These are phyloP conservation scores for Paramuricea clavata DNA, from an alignment of 92 coral and sea anemone species.

Conservation along the genomic window DNA sequence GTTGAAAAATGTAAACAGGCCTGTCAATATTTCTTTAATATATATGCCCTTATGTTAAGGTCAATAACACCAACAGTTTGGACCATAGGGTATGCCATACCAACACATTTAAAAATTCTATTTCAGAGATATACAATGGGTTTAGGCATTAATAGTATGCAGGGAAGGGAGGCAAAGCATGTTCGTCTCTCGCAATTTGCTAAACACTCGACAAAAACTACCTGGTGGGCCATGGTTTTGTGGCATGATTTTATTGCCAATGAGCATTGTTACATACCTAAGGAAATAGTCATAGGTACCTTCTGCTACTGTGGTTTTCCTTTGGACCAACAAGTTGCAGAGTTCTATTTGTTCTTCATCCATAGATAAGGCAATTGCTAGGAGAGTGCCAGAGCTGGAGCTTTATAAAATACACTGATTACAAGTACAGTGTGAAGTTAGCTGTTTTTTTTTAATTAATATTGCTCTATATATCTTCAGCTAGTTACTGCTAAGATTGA, in stretches of 20 bases:
- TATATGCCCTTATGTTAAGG: conserved; percentile 55
- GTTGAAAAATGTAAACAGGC: conserved; percentile 47
- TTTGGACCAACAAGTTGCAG: background rate
- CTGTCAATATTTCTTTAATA: conserved; percentile 65
- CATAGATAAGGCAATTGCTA: conserved; percentile 36
- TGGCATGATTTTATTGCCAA: conserved; percentile 67
- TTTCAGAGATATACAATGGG: conserved; percentile 64
- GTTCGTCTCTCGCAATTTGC: conserved; percentile 65
- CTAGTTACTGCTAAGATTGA: too few relatives aligned
- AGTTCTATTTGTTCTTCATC: conserved; percentile 55
- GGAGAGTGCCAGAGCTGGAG: conserved; percentile 56
- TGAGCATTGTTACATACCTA: conserved; percentile 71
- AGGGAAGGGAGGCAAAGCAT: conserved; percentile 79
- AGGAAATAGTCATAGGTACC: conserved; percentile 15
- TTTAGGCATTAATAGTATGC: conserved; percentile 73
- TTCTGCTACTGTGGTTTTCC: conserved; percentile 69
- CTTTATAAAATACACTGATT: conserved; percentile 42
- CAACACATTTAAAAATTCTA: conserved; percentile 60
- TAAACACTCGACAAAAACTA: conserved; percentile 59
- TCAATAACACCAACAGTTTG: conserved; percentile 71
- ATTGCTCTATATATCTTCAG: too few relatives aligned
- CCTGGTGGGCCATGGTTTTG: conserved; percentile 69
- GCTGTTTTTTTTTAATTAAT: too few relatives aligned
- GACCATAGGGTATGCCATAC: conserved; percentile 77
- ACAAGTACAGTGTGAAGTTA: background rate